phyloP scores from a whole-genome alignment of 2,888 invertebrate species.

The Hedya salicella region DNA sequence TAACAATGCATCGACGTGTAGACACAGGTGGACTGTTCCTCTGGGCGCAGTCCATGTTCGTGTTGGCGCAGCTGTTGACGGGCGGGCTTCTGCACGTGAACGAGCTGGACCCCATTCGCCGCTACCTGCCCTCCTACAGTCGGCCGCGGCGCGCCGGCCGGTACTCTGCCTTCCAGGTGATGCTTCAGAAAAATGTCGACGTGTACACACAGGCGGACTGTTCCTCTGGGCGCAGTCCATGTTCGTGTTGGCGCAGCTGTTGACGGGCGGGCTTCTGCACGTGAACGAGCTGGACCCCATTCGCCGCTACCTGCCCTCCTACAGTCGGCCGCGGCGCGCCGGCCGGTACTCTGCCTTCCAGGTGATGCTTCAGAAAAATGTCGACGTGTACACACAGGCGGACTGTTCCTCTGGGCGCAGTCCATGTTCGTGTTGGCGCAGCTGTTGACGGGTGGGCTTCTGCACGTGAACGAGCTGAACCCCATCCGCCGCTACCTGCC shows the following conservation, averaged over 20 bases:
- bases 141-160: constrained; percentile 95
- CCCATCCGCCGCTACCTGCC: constrained; percentile 97
- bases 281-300: constrained; percentile 98
- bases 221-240: constrained; percentile 98
- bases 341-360: constrained; percentile 99
- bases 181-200: not conserved
- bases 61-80: constrained; percentile 96
- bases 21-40: constrained; percentile 89
- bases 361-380: constrained; percentile 74
- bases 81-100: constrained; percentile 95
- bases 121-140: constrained; percentile 98
- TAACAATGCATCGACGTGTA: constrained; percentile 40
- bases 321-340: constrained; percentile 95
- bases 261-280: constrained; percentile 95
- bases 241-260: constrained; percentile 93
- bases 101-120: constrained; percentile 97
- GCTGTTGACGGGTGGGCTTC: constrained; percentile 93
- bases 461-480: constrained; percentile 98
- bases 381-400: constrained; percentile 71
- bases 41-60: constrained; percentile 98
- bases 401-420: constrained; percentile 97
- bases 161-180: constrained; percentile 98
- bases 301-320: constrained; percentile 96
- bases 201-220: constrained; percentile 82
- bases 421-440: constrained; percentile 95